Evolutionary conservation across 2,888 invertebrate genomes (phyloP).

Genomic region (Vannuccia rotundouncinata): DNA sequence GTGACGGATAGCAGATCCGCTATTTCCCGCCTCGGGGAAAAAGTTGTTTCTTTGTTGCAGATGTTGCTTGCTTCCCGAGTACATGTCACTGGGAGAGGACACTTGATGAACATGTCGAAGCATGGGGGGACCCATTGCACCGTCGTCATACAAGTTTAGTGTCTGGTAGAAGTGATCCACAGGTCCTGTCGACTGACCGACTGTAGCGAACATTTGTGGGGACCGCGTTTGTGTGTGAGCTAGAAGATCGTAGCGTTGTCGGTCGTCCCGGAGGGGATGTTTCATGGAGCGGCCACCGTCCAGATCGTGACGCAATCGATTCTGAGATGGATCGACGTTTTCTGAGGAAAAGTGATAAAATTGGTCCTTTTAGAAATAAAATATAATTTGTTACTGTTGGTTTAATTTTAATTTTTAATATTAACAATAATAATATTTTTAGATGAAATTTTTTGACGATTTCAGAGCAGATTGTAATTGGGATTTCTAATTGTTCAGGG

Average conservation of each 20-base stretch:
- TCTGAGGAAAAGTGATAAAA: no score
- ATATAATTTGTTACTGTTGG: no score
- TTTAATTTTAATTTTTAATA: no score
- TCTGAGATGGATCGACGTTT: background rate
- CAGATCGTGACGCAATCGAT: background rate
- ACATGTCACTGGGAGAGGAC: background rate
- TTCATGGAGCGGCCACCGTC: background rate
- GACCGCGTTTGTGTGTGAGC: no score
- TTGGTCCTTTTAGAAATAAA: no score
- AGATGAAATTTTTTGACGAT: no score
- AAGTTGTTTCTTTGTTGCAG: background rate
- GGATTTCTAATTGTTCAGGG: no score
- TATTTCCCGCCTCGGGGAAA: background rate
- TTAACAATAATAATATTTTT: no score
- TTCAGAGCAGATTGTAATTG: no score
- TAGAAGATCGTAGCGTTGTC: background rate
- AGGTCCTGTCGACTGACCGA: no score
- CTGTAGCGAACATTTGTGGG: no score
- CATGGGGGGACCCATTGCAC: background rate
- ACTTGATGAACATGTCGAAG: background rate
- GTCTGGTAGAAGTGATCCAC: constrained; percentile 1
- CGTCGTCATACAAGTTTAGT: background rate
- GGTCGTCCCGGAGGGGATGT: constrained; percentile 7
- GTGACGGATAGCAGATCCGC: background rate
- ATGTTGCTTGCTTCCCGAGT: background rate